Base-by-base conservation (phyloP, 1,140 invertebrate genomes). In the Chironomus tepperi region DNA sequence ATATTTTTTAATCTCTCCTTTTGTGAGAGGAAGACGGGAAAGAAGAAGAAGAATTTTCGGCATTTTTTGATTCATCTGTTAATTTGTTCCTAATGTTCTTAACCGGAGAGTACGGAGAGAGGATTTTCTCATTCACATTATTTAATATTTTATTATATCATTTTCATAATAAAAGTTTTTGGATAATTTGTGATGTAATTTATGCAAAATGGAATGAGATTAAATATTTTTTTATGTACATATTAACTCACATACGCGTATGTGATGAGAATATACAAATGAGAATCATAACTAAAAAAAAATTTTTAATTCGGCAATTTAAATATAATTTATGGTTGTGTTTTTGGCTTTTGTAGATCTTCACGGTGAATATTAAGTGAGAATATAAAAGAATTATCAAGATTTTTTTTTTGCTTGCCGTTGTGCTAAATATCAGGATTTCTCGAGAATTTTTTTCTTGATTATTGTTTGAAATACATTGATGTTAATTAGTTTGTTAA, bases 291-390 rank as follows among this genome's bases (percentile, higher is more conserved):
- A 57, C 47, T 57, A n/a, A 57, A n/a, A n/a, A n/a, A n/a, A n/a
- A 57, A 12, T 70, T 70, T 70, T 70, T 57, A 70, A 70, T 70
- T 70, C 47, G 47, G 65, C 19, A 70, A 70, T 70, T 70, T 70
- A 70, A 70, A 18, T 70, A 18, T 70, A 70, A 70, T 70, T 70
- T 70, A 70, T 70, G 16, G 24, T 34, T 34, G 24, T 34, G 24
- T 34, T 34, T 34, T 34, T 34, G 24, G 24, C 24, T 34, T 34
- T 34, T 34, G 24, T 34, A 34, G 24, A 34, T 34, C 24, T 34
- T 34, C 24, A 34, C 24, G 24, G 24, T 34, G 24, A 34, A 34
- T 34, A 34, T 34, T 34, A 34, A 34, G 24, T 34, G 24, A 34
- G 24, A 34, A 34, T 34, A 34, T 34, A 34, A 34, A 34, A 34